A percentile compares a stretch with the other conserved stretches of the same genome.
phyloP scores from a whole-genome alignment of 1,140 invertebrate genomes.

The Formica exsecta region DNA sequence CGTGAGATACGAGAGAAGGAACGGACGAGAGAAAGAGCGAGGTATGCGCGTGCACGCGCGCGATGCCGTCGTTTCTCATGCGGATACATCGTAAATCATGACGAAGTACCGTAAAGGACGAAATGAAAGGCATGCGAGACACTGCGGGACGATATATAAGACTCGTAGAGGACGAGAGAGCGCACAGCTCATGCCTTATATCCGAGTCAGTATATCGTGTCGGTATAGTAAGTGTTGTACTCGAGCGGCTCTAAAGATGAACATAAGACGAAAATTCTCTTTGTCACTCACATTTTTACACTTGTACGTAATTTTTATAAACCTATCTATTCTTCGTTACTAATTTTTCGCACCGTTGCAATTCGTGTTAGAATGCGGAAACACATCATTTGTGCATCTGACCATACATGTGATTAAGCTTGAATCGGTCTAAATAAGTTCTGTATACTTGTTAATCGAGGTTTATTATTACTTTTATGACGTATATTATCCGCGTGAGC shows the following conservation, averaged over 20 bases:
- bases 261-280: conserved; percentile 11
- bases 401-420: neutral
- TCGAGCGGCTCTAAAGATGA: conserved; percentile 34
- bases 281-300: neutral
- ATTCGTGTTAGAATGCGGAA: neutral
- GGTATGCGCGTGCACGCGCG: conserved; percentile 36
- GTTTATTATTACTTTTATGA: no score
- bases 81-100: conserved; percentile 77
- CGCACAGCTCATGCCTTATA: conserved; percentile 64
- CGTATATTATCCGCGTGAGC: no score
- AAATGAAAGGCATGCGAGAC: conserved; percentile 77
- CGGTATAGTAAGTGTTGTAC: conserved; percentile 48
- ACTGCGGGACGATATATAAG: conserved; percentile 65
- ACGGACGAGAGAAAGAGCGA: neutral
- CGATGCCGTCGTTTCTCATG: conserved; percentile 73
- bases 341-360: neutral
- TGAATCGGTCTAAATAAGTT: no score
- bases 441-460: no score
- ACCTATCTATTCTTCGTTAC: neutral
- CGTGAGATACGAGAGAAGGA: neutral
- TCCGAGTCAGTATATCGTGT: conserved; percentile 59
- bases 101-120: conserved; percentile 78
- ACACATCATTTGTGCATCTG: neutral
- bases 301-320: neutral
- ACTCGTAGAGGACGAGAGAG: conserved; percentile 51